A percentile compares a stretch with the other conserved stretches of the same genome.
These are phyloP conservation scores for Escarpia spicata DNA, from an alignment of 2,888 invertebrate species.

Conservation along the genomic window DNA sequence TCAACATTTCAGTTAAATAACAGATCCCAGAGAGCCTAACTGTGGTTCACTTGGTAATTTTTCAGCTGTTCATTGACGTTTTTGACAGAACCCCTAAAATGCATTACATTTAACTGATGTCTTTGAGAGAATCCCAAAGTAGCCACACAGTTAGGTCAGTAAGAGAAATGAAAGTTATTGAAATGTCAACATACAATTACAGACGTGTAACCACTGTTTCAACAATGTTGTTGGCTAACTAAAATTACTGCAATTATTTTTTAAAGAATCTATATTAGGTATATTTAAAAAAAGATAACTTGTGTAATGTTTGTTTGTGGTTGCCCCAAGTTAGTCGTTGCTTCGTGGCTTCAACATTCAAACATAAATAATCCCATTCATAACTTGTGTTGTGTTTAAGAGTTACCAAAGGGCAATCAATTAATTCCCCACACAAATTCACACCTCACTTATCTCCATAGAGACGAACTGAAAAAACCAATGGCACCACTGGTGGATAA, in stretches of 20 bases:
- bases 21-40: no score
- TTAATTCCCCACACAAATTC: no score
- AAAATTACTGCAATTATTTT: background rate
- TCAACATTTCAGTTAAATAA: no score
- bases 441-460: no score
- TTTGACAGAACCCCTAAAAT: no score
- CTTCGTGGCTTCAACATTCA: background rate
- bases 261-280: background rate
- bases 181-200: background rate
- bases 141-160: background rate
- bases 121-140: background rate
- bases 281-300: background rate
- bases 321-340: background rate
- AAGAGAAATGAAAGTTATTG: background rate
- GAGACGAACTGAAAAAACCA: no score
- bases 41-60: no score
- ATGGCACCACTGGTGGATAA: no score
- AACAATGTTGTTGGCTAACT: background rate
- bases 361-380: background rate
- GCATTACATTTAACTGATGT: no score
- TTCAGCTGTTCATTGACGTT: no score
- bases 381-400: no score
- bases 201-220: background rate
- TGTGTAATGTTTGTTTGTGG: background rate
- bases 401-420: no score